phyloP scores from a whole-genome alignment of 2,888 invertebrate genomes.

The Drosophila mercatorum region DNA sequence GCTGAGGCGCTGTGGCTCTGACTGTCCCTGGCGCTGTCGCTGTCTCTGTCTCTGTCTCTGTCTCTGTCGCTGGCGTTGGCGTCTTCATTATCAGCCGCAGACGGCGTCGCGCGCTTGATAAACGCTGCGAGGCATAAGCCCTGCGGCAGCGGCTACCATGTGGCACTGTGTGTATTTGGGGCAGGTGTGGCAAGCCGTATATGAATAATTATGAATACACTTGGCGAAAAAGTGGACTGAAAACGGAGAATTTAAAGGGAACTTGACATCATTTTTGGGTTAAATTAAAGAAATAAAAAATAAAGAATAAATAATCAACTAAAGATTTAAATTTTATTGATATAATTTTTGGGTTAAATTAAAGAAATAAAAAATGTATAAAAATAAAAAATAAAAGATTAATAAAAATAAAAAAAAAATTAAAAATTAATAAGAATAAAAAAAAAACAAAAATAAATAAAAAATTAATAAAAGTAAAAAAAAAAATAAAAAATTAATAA shows the following conservation, averaged over 20 bases:
- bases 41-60: slow-evolving; percentile 18
- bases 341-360: no score
- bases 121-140: slow-evolving; percentile 20
- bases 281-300: no score
- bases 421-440: no score
- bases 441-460: no score
- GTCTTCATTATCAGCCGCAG: slow-evolving; percentile 79
- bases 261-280: neutral
- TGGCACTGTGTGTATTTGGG: slow-evolving; percentile 19
- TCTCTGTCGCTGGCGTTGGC: slow-evolving; percentile 66
- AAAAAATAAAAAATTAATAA: no score
- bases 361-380: no score
- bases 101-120: slow-evolving; percentile 43
- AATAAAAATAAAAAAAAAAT: no score
- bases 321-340: no score
- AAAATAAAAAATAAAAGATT: no score
- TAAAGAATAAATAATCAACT: no score
- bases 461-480: no score
- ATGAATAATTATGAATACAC: slow-evolving; percentile 13
- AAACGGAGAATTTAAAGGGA: neutral
- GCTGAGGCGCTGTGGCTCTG: slow-evolving; percentile 54
- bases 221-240: neutral
- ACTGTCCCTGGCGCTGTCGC: neutral
- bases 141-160: slow-evolving; percentile 25
- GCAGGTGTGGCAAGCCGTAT: slow-evolving; percentile 32